A percentile compares a stretch with the other conserved stretches of the same genome.
These are phyloP conservation scores for Neoscelio sp. DNA, from an alignment of 2,888 invertebrate genomes.

Conservation along the genomic window DNA sequence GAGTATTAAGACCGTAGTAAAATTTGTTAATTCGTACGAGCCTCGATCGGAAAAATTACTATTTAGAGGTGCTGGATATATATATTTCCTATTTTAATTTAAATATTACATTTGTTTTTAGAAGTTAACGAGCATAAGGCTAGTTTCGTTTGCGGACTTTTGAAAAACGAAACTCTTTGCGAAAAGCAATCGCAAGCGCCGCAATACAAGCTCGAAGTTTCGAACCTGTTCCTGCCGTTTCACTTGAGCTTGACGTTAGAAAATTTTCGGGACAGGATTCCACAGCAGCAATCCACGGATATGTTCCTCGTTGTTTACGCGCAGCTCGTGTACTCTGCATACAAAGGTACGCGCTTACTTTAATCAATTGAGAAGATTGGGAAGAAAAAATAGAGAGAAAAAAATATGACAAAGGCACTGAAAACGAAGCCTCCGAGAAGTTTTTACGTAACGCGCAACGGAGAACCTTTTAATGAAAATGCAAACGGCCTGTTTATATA, in stretches of 20 bases:
- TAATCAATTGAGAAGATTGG: too few species aligned
- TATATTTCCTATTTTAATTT: too few species aligned
- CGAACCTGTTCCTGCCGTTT: conserved; percentile 46
- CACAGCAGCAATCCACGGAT: conserved; percentile 83
- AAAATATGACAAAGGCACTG: too few species aligned
- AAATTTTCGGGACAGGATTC: conserved; percentile 84
- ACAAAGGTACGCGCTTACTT: conserved; percentile 91
- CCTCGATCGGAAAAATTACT: too few species aligned
- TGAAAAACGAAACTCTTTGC: conserved; percentile 85
- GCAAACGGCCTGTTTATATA: not conserved
- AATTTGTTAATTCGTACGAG: too few species aligned
- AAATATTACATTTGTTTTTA: conserved; percentile 50
- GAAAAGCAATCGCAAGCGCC: conserved; percentile 25
- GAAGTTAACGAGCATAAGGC: conserved; percentile 70
- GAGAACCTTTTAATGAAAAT: not conserved
- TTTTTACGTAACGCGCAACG: not conserved
- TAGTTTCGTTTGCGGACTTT: conserved; percentile 86
- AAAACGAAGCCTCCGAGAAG: not conserved
- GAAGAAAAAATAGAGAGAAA: too few species aligned
- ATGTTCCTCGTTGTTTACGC: conserved; percentile 85
- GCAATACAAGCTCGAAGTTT: conserved; percentile 57
- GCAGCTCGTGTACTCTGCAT: conserved; percentile 89
- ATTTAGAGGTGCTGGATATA: too few species aligned
- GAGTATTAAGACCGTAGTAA: too few species aligned
- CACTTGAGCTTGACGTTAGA: conserved; percentile 89